Evolutionary conservation across 2,797 vertebrate species (phyloP).

Genomic region (Glossophaga mutica): DNA sequence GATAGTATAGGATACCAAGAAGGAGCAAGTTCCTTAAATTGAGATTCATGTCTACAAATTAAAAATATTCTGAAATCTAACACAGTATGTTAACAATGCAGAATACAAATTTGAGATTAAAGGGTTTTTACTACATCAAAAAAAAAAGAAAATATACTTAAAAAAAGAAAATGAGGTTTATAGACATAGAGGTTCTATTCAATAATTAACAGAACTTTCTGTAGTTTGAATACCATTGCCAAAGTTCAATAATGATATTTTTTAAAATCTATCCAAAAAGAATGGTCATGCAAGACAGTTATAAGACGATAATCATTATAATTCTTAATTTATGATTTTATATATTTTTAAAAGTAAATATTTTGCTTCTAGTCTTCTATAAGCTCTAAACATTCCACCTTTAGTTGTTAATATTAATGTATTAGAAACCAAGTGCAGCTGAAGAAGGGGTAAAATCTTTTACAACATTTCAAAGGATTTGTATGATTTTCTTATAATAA

Average conservation of each 20-base stretch:
- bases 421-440: not conserved
- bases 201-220: constrained; percentile 36
- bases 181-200: not conserved
- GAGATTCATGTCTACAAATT: not conserved
- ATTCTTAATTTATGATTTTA: not conserved
- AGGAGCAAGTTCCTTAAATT: not conserved
- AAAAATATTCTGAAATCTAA: not conserved
- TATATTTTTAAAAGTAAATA: not conserved
- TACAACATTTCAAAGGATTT: not conserved
- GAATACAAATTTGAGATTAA: not conserved
- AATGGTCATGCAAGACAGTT: not conserved
- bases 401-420: not conserved
- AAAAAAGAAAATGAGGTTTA: not conserved
- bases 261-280: constrained; percentile 27
- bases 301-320: not conserved
- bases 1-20: not conserved
- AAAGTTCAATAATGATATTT: constrained; percentile 18
- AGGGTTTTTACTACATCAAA: not conserved
- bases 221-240: not conserved
- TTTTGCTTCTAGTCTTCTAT: not conserved
- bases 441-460: not conserved
- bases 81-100: not conserved
- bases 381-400: not conserved
- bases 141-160: no score
- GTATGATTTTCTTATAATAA: not conserved